phyloP scores from a whole-genome alignment of 2,888 invertebrate genomes.

The Escarpia spicata region DNA sequence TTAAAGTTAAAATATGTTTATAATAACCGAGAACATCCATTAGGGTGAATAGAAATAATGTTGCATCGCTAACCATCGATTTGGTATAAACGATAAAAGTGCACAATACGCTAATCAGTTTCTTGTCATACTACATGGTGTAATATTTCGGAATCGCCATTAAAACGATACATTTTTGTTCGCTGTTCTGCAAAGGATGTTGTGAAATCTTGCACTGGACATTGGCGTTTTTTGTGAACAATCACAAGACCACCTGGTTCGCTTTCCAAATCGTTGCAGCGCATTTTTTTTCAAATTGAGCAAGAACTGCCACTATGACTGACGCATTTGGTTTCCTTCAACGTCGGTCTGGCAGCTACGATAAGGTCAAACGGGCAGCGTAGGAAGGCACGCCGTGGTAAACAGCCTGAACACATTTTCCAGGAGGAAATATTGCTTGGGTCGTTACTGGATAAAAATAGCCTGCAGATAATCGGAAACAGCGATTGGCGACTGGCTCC shows the following conservation, averaged over 20 bases:
- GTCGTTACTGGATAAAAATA: background rate
- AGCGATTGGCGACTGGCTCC: conserved; percentile 1
- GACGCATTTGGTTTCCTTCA: background rate
- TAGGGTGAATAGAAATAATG: background rate
- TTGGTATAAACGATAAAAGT: too few relatives aligned
- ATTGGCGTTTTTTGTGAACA: background rate
- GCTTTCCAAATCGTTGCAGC: background rate
- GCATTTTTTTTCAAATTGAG: background rate
- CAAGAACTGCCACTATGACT: background rate
- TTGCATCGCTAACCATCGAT: too few relatives aligned
- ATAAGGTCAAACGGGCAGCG: background rate
- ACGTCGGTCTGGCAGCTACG: background rate
- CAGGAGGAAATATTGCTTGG: background rate
- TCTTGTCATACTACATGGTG: background rate
- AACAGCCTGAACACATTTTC: background rate
- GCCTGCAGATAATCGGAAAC: background rate
- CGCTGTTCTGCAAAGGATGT: background rate
- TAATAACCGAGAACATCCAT: too few relatives aligned
- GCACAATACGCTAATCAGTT: background rate
- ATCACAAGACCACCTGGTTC: background rate
- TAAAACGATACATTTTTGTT: background rate
- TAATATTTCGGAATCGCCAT: background rate
- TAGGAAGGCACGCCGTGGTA: background rate
- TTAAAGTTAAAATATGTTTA: too few relatives aligned
- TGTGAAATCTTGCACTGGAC: background rate